Percentiles rank a stretch among this genome's conserved stretches.
These are phyloP conservation scores for Conus canariensis DNA, from an alignment of 2,888 invertebrate species.

Conservation along the genomic window DNA sequence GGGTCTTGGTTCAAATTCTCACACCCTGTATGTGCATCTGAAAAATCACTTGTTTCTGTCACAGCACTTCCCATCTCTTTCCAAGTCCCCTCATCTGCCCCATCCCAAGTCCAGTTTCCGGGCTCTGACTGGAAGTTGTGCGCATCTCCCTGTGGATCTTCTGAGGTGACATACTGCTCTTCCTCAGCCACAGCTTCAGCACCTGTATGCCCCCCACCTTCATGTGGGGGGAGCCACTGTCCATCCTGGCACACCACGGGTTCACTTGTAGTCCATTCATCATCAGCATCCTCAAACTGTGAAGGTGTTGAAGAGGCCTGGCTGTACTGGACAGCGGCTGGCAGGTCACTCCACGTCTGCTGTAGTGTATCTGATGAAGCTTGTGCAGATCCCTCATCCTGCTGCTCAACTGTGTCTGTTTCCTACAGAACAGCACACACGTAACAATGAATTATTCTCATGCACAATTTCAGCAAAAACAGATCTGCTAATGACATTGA, in stretches of 20 bases:
- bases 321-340: not conserved
- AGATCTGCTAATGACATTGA: too few relatives aligned
- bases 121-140: not conserved
- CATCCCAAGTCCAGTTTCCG: not conserved
- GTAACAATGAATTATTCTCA: not conserved
- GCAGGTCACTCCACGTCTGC: not conserved
- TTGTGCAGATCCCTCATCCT: not conserved
- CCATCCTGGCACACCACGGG: not conserved
- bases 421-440: not conserved
- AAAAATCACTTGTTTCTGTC: not conserved
- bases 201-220: too few relatives aligned
- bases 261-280: not conserved
- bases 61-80: not conserved
- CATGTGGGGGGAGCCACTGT: constrained; percentile 6
- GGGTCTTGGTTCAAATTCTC: not conserved
- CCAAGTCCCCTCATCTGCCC: not conserved
- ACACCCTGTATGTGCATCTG: not conserved
- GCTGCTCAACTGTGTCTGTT: not conserved
- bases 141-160: not conserved
- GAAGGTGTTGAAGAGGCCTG: not conserved
- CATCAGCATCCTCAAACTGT: constrained; percentile 33
- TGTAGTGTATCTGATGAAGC: not conserved
- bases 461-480: not conserved
- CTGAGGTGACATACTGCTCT: not conserved
- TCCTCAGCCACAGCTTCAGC: not conserved